These are phyloP conservation scores for Unio delphinus DNA, from an alignment of 2,888 invertebrate genomes.

Conservation along the genomic window DNA sequence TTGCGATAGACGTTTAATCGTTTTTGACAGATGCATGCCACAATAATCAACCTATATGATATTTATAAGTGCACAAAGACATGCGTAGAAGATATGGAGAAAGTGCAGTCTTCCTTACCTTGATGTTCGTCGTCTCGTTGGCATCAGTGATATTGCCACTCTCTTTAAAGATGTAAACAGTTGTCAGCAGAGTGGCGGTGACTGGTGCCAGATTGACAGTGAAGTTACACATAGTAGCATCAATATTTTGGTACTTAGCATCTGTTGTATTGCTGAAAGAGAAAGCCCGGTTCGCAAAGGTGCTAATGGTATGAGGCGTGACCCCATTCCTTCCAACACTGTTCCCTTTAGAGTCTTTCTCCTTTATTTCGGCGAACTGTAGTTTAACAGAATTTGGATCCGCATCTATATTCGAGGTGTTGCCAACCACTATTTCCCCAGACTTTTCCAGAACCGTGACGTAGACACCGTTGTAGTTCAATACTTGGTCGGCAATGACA, in stretches of 20 bases:
- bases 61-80: too few relatives aligned
- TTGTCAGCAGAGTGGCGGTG: neutral
- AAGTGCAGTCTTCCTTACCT: too few relatives aligned
- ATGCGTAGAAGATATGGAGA: too few relatives aligned
- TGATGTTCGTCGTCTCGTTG: conserved; percentile 4
- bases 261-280: neutral
- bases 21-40: too few relatives aligned
- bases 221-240: conserved; percentile 2
- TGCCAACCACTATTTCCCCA: conserved; percentile 8
- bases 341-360: neutral
- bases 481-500: too few relatives aligned
- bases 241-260: conserved; percentile 1
- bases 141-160: conserved; percentile 1
- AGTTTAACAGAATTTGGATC: conserved; percentile 10
- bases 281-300: conserved; percentile 5
- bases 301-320: conserved; percentile 6
- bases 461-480: too few relatives aligned
- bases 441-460: conserved; percentile 9
- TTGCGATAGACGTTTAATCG: too few relatives aligned
- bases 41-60: too few relatives aligned
- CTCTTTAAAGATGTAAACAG: conserved; percentile 6
- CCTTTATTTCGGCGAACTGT: conserved; percentile 7
- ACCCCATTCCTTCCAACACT: neutral
- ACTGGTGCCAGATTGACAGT: neutral
- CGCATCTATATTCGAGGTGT: neutral